Base-by-base conservation (phyloP, 2,888 invertebrate genomes). In the Aelia acuminata region DNA sequence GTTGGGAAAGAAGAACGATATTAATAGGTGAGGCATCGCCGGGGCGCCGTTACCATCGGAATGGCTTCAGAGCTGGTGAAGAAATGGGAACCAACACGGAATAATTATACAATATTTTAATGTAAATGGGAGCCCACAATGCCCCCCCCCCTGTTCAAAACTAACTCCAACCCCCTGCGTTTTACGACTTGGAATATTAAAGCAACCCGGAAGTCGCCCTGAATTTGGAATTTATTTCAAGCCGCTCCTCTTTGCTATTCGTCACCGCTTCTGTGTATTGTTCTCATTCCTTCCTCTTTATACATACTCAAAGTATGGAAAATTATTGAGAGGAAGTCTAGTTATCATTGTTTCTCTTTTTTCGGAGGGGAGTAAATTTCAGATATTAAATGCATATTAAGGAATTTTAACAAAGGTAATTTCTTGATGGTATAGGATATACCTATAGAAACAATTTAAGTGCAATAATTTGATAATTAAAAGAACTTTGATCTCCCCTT, bases 61-160 rank as follows among this genome's bases (percentile, higher is more conserved):
- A 39, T n/a, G 80, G 43, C 22, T n/a, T 20, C 8, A 20, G 80
- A 80, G 80, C n/a, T 43, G 80, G 43, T 43, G 80, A 80, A 80
- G 80, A 80, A 80, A 22, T 22, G 5, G 22, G n/a, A 8, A 11
- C 11, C 7, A 43, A 47, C 39, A 22, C 80, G n/a, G 80, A 80
- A 80, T 80, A 80, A 80, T 80, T 80, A 47, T 80, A 80, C 80
- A 80, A 80, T 80, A 80, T 80, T 80, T 80, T 80, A 80, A 80
- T 80, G 80, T 80, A 80, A 80, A 80, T 80, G 80, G 43, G n/a
- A n/a, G 22, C 3, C 80, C 43, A 43, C 43, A 43, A 43, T 43
- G 43, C 43, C 43, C n/a, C n/a, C n/a, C n/a, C 43, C 43, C 20
- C 80, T 80, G 80, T 80, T 80, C 43, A 80, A 80, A 80, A 80